phyloP scores from a whole-genome alignment of 2,888 invertebrate genomes.

The Hanleya hanleyi region DNA sequence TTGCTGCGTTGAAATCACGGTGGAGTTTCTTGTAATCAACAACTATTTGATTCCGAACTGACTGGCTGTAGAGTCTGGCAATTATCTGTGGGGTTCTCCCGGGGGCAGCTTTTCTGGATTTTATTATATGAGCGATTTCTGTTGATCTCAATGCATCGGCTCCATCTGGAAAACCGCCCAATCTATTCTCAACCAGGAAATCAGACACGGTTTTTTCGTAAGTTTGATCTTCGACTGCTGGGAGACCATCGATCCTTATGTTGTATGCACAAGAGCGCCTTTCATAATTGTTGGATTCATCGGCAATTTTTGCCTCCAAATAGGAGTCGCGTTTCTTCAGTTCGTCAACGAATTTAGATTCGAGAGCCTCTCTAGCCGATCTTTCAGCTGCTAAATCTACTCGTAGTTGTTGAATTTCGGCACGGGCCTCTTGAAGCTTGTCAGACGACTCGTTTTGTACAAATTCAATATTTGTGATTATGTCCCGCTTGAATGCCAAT shows the following conservation, averaged over 20 bases:
- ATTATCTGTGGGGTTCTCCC: neutral
- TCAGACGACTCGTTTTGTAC: neutral
- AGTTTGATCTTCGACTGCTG: neutral
- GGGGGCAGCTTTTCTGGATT: neutral
- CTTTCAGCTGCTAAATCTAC: neutral
- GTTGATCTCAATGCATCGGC: neutral
- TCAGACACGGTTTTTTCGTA: neutral
- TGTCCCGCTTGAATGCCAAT: too few species aligned
- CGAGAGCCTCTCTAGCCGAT: too few species aligned
- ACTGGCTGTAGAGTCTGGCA: neutral
- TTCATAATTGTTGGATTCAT: neutral
- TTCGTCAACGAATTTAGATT: too few species aligned
- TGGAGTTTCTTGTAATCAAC: too few species aligned
- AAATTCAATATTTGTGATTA: neutral
- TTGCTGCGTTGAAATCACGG: too few species aligned
- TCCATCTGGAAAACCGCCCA: neutral
- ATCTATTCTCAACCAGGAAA: neutral
- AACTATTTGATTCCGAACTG: neutral
- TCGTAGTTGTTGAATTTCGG: neutral
- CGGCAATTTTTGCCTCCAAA: neutral
- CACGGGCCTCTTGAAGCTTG: neutral
- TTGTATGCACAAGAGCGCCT: neutral
- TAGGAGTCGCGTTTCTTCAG: too few species aligned
- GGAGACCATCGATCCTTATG: neutral
- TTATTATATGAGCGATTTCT: neutral